These are phyloP conservation scores for Heliconius hewitsoni DNA, from an alignment of 1,140 invertebrate species.

Conservation along the genomic window DNA sequence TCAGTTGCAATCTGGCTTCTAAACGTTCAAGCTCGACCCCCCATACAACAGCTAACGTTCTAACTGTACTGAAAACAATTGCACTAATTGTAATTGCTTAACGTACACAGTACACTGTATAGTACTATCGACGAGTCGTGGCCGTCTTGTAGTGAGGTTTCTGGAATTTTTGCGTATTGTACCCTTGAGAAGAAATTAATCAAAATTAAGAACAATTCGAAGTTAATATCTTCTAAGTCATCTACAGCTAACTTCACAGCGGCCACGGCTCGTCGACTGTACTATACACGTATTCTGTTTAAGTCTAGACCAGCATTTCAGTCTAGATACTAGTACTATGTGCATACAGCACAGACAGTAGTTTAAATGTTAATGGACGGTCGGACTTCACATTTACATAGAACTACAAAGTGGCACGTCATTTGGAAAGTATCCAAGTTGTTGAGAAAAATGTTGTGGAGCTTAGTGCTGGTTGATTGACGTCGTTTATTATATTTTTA, in stretches of 20 bases:
- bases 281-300: conserved; percentile 21
- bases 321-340: background rate
- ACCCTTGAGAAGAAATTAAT: no score
- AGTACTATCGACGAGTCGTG: no score
- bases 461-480: background rate
- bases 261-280: no score
- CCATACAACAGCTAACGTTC: background rate
- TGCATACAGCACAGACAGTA: conserved; percentile 9
- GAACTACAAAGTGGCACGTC: conserved; percentile 23
- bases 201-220: no score
- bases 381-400: conserved; percentile 23
- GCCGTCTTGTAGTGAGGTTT: no score
- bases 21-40: background rate
- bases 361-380: conserved; percentile 28
- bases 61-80: conserved; percentile 23
- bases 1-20: background rate
- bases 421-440: conserved; percentile 10
- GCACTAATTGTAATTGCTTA: conserved; percentile 29
- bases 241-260: no score
- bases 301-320: conserved; percentile 25
- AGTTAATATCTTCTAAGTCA: no score
- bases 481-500: background rate
- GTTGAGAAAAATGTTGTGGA: background rate
- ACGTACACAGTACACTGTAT: background rate
- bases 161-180: no score